These are phyloP conservation scores for Capromys pilorides DNA, from an alignment of 2,797 vertebrate species.

Conservation along the genomic window DNA sequence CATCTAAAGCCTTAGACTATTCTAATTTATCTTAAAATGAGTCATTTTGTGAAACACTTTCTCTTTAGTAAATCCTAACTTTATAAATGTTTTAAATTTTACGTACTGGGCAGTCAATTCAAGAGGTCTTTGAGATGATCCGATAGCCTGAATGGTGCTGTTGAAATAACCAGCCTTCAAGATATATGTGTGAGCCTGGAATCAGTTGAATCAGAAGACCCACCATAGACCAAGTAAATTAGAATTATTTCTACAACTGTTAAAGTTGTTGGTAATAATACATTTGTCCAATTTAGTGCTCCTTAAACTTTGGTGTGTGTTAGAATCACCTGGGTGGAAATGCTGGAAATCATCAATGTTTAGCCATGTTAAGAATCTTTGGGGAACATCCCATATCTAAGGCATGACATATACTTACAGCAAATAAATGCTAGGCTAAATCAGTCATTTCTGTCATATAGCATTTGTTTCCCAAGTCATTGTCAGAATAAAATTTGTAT, in stretches of 20 bases:
- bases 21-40: conserved; percentile 44
- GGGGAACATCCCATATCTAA: not conserved
- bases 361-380: not conserved
- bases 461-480: not conserved
- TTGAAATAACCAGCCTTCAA: not conserved
- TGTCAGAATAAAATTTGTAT: not conserved
- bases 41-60: not conserved
- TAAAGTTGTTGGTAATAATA: not conserved
- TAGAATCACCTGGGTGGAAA: not conserved
- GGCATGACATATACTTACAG: not conserved
- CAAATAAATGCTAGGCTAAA: not conserved
- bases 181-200: not conserved
- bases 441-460: not conserved
- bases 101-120: not conserved
- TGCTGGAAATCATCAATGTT: too few relatives aligned
- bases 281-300: not conserved
- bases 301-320: not conserved
- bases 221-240: not conserved
- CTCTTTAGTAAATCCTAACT: not conserved
- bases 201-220: not conserved
- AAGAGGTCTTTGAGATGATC: not conserved
- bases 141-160: not conserved
- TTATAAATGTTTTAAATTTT: not conserved
- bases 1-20: not conserved
- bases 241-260: not conserved